phyloP scores from a whole-genome alignment of 2,888 invertebrate species.

The Heliconius ismenius region DNA sequence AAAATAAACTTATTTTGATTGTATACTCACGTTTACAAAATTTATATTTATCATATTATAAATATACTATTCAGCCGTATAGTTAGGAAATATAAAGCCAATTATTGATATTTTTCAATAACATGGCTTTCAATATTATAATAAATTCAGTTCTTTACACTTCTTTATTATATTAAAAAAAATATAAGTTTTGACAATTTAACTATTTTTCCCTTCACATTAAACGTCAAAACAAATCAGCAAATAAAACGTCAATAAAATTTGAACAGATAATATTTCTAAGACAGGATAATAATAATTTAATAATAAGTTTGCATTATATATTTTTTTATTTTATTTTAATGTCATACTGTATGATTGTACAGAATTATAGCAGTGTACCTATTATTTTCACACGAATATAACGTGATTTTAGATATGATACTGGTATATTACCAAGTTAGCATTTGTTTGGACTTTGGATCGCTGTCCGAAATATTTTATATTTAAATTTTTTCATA shows the following conservation, averaged over 20 bases:
- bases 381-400: not conserved
- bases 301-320: not conserved
- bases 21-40: not conserved
- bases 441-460: no score
- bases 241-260: not conserved
- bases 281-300: not conserved
- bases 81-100: not conserved
- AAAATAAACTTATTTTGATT: not conserved
- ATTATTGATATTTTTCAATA: not conserved
- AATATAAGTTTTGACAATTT: not conserved
- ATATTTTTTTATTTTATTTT: not conserved
- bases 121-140: not conserved
- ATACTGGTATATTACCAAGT: not conserved
- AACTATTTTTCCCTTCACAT: not conserved
- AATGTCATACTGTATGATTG: not conserved
- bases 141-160: not conserved
- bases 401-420: not conserved
- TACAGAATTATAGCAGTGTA: not conserved
- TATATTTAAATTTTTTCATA: no score
- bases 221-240: not conserved
- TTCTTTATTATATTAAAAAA: not conserved
- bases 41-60: not conserved
- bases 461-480: no score
- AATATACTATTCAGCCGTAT: not conserved
- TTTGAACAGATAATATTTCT: constrained; percentile 3